Percentiles rank a stretch among this genome's conserved stretches.
Conservation (phyloP, 30 jellyfish, hydroid and myxozoan genomes). For the Pseudorhiza aurosa region DNA sequence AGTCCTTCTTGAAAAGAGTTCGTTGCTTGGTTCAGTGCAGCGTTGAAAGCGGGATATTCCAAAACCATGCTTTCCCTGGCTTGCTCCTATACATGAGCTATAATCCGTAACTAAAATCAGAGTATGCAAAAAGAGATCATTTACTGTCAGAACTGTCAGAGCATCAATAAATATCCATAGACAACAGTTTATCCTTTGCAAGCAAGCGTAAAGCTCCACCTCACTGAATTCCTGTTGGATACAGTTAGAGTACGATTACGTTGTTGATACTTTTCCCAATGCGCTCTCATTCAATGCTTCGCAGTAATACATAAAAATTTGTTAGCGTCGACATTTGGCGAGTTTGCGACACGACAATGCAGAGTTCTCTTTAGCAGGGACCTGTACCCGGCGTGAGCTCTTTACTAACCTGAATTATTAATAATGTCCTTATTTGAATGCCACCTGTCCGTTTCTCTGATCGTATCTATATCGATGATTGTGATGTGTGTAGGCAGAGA, state of each 20-base stretch:
- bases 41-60: conserved; percentile 56
- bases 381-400: conserved; percentile 62
- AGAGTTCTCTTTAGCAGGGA: conserved; percentile 32
- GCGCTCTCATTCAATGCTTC: too few species aligned
- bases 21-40: conserved; percentile 65
- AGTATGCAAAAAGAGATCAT: not conserved
- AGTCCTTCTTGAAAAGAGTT: conserved; percentile 75
- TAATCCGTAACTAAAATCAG: too few species aligned
- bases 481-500: not conserved
- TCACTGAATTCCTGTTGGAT: too few species aligned
- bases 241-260: too few species aligned
- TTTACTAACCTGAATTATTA: conserved; percentile 51
- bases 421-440: conserved; percentile 41
- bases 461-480: conserved; percentile 7
- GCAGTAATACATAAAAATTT: not conserved
- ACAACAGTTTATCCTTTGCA: too few species aligned
- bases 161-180: not conserved
- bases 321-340: not conserved
- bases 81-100: too few species aligned
- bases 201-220: too few species aligned
- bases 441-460: conserved; percentile 62
- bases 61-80: conserved; percentile 31
- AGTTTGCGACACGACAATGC: not conserved
- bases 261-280: too few species aligned
- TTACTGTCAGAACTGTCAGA: not conserved